Base-by-base conservation (phyloP, 1,140 invertebrate genomes). In the Drosophila ananassae region DNA sequence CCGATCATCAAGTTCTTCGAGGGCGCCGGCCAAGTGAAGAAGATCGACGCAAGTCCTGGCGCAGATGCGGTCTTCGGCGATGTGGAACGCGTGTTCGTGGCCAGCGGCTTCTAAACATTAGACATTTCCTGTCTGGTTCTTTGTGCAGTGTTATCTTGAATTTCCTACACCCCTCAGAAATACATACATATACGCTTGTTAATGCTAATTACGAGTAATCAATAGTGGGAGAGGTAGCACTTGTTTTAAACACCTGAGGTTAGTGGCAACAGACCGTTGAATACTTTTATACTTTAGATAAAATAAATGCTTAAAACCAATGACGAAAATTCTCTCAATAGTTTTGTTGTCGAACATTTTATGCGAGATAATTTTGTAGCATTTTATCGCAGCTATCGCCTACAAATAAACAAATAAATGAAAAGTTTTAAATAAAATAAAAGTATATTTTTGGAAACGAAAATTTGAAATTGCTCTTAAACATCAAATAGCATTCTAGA, bases 1-100 rank as follows among this genome's bases (percentile, higher is more conserved):
- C 98, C 98, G 1, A 99, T 99, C 77, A 96, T 99, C 52, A 93
- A 98, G 24, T 93, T 97, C 91, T 99, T 98, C 82, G 94, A 96
- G 28, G 82, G 93, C 24, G 77, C 93, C 32, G 94, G 95, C 46
- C 92, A 98, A 28, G 97, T 99, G 1, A 94, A 94, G 62, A 95
- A 94, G 81, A 94, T 99, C 50, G 94, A 98, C 92, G 96, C 96
- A 22, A 94, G 94, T 77, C 92, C 93, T 34, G 82, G 93, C 17
- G 93, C 95, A 1, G 94, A 96, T 2, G 90, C 95, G 90, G 97
- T 99, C 2, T 96, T 96, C 75, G 74, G 92, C 32, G 93, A 89
- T 7, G 90, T 91, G 34, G 90, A 91, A 32, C 54, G 82, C 0
- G 34, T 91, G 1, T 91, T 91, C 25, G 7, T 76, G 13, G 54